Evolutionary conservation across 2,888 invertebrate genomes (phyloP).

Genomic region (Leuctra nigra): DNA sequence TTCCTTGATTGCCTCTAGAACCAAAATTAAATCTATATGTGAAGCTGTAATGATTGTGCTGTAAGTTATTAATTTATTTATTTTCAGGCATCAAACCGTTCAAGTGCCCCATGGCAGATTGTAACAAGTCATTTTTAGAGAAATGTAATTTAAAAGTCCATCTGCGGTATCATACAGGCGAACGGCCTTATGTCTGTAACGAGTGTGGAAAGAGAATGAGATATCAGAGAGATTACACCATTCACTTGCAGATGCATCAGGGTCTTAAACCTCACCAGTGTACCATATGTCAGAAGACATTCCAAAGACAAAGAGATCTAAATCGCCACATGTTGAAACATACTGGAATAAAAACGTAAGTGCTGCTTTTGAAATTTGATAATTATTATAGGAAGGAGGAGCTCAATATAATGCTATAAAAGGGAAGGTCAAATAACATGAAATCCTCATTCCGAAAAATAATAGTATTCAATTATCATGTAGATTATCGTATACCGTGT

Average conservation of each 20-base stretch:
- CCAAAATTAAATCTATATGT: no score
- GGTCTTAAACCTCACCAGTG: conserved; percentile 22
- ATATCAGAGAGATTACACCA: conserved; percentile 23
- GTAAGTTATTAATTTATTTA: background rate
- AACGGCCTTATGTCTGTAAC: conserved; percentile 53
- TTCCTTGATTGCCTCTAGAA: no score
- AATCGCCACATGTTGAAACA: conserved; percentile 20
- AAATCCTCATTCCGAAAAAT: no score
- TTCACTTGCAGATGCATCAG: conserved; percentile 20
- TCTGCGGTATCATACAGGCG: conserved; percentile 45
- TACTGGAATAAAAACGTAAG: conserved; percentile 21
- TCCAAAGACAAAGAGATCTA: conserved; percentile 23
- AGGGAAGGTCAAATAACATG: no score
- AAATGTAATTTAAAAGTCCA: conserved; percentile 43
- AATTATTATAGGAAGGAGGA: no score
- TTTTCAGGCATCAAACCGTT: conserved; percentile 24
- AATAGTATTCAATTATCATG: no score
- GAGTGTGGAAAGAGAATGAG: conserved; percentile 43
- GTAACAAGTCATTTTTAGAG: conserved; percentile 39
- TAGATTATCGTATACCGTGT: no score
- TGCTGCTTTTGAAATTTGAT: background rate
- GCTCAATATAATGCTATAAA: no score
- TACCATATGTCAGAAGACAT: conserved; percentile 15
- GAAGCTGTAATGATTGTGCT: no score
- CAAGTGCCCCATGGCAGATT: conserved; percentile 37